phyloP scores from a whole-genome alignment of 2,113 vertebrate species.

The Gallinago paraguaiae region DNA sequence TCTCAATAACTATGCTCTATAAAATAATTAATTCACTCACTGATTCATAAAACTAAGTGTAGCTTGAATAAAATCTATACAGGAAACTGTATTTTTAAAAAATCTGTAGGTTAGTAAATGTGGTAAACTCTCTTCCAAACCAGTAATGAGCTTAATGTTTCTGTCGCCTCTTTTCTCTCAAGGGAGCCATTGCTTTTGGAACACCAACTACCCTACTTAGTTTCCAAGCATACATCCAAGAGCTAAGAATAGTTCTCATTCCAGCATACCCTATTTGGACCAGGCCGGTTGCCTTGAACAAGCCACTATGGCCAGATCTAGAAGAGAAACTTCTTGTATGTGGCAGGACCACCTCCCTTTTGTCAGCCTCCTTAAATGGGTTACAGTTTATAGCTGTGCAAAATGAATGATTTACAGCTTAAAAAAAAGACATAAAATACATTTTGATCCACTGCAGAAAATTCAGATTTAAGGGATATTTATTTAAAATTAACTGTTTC shows the following conservation, averaged over 20 bases:
- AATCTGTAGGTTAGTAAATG: neutral
- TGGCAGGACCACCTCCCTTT: neutral
- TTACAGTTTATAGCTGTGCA: neutral
- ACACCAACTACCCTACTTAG: constrained; percentile 44
- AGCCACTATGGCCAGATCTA: neutral
- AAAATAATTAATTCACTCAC: neutral
- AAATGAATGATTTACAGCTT: neutral
- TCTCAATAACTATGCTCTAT: neutral
- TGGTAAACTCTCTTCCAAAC: neutral
- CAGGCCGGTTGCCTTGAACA: neutral
- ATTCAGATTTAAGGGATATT: neutral
- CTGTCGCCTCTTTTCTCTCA: neutral
- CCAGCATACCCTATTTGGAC: constrained; percentile 43
- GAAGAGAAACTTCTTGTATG: neutral
- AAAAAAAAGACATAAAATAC: neutral
- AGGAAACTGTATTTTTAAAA: neutral
- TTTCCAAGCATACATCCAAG: constrained; percentile 43
- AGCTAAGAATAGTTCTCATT: constrained; percentile 62
- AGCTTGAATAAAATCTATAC: neutral
- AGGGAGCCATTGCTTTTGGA: constrained; percentile 30
- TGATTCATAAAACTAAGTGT: neutral
- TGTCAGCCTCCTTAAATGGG: neutral
- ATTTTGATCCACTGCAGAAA: neutral
- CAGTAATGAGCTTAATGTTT: neutral
- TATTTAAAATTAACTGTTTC: neutral